These are phyloP conservation scores for Psittacula echo DNA, from an alignment of 2,797 vertebrate genomes.

Conservation along the genomic window DNA sequence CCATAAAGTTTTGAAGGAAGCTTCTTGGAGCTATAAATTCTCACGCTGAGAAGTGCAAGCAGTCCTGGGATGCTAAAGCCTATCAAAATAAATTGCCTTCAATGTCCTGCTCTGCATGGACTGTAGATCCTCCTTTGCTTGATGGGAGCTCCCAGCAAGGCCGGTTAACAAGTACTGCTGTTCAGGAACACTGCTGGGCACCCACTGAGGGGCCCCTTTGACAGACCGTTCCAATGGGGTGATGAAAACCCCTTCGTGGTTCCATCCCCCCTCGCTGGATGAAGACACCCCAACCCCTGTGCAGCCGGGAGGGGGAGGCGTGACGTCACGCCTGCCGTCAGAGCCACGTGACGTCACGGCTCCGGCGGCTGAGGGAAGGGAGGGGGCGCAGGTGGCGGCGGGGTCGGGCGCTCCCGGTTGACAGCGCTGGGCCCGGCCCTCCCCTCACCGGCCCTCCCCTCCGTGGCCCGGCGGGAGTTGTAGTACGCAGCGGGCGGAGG, in stretches of 20 bases:
- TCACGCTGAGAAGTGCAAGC: neutral
- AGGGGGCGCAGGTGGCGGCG: neutral
- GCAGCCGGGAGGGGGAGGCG: neutral
- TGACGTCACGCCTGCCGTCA: neutral
- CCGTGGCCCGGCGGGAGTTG: constrained; percentile 75
- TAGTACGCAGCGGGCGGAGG: constrained; percentile 59
- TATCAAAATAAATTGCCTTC: neutral
- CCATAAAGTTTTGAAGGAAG: neutral
- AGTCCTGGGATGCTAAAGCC: neutral
- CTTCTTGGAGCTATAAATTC: neutral
- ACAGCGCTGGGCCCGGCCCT: neutral
- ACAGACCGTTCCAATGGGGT: accelerated
- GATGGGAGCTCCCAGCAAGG: neutral
- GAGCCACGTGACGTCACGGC: neutral
- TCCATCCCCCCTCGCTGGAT: neutral
- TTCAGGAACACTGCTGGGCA: neutral
- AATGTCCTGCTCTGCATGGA: neutral
- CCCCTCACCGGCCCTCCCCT: neutral
- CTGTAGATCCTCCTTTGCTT: neutral
- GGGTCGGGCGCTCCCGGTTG: neutral
- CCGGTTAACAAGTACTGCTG: accelerated
- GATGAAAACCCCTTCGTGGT: neutral
- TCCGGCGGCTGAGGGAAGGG: neutral
- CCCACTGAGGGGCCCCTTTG: neutral
- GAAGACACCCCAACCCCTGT: neutral